Conservation (phyloP, 2,888 invertebrate species). For the Diarsia rubi region DNA sequence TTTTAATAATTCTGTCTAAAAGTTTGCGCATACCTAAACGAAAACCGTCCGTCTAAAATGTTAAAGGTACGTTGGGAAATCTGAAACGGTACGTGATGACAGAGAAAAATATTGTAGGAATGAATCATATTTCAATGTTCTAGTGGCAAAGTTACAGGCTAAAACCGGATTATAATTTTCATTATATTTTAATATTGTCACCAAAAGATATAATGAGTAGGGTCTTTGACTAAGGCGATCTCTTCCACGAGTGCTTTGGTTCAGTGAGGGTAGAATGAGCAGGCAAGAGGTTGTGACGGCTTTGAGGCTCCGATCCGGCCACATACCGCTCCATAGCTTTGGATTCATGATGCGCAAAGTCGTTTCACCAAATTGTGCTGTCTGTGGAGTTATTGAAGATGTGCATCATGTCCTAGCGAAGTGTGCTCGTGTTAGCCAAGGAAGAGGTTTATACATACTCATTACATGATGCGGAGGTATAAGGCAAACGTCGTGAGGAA, state of each 20-base stretch:
- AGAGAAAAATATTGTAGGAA: slow-evolving; percentile 24
- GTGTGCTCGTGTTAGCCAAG: too few species aligned
- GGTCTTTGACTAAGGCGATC: too few species aligned
- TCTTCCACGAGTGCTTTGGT: too few species aligned
- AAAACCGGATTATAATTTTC: neutral
- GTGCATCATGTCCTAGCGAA: too few species aligned
- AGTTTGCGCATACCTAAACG: slow-evolving; percentile 24
- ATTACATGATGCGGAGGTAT: neutral
- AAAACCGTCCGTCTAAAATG: slow-evolving; percentile 19
- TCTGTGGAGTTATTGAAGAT: too few species aligned
- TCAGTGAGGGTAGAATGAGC: too few species aligned
- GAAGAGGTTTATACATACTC: too few species aligned
- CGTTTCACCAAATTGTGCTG: too few species aligned
- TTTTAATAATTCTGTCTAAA: slow-evolving; percentile 50
- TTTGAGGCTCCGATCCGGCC: too few species aligned
- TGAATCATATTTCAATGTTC: slow-evolving; percentile 37
- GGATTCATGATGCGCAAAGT: too few species aligned
- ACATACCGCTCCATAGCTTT: too few species aligned
- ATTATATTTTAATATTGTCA: neutral
- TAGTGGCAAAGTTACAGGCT: slow-evolving; percentile 11
- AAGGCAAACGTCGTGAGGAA: neutral
- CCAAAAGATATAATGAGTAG: neutral
- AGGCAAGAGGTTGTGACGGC: too few species aligned
- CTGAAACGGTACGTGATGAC: slow-evolving; percentile 17
- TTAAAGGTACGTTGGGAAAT: slow-evolving; percentile 35